Evolutionary conservation across 2,888 invertebrate species (phyloP).

Genomic region (Rotaria sp.): DNA sequence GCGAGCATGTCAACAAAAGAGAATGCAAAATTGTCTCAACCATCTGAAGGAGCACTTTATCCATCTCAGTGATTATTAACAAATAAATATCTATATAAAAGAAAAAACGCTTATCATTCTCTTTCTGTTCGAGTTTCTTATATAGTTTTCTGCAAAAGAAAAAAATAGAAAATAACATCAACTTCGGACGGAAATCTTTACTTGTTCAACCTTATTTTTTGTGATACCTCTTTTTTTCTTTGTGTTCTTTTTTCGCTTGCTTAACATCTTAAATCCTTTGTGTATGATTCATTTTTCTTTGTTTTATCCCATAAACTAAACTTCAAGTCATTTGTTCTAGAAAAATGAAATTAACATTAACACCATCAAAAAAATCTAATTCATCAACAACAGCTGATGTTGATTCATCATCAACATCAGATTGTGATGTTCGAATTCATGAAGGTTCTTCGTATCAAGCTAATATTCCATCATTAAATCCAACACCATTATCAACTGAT

Average conservation of each 20-base stretch:
- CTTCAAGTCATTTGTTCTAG: background rate
- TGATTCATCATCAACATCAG: background rate
- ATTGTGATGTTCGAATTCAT: conserved; percentile 4
- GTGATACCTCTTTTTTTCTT: background rate
- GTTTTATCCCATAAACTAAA: background rate
- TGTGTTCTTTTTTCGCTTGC: background rate
- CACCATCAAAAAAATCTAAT: background rate
- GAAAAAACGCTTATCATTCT: background rate
- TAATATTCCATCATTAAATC: background rate
- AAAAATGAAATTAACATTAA: conserved; percentile 25
- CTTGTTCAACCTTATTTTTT: background rate
- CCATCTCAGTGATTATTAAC: background rate
- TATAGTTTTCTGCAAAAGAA: too few relatives aligned
- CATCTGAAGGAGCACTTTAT: conserved; percentile 72
- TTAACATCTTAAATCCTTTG: background rate
- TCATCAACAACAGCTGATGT: background rate
- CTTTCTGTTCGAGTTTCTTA: background rate
- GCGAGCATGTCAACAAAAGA: conserved; percentile 94
- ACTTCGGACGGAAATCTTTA: too few relatives aligned
- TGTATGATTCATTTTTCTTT: background rate
- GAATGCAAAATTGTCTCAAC: conserved; percentile 94
- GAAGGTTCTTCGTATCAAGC: conserved; percentile 17
- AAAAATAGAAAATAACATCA: too few relatives aligned
- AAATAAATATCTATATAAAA: background rate
- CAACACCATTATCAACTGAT: background rate